Evolutionary conservation across 2,888 invertebrate genomes (phyloP).

Genomic region (Drosophila antonietae): DNA sequence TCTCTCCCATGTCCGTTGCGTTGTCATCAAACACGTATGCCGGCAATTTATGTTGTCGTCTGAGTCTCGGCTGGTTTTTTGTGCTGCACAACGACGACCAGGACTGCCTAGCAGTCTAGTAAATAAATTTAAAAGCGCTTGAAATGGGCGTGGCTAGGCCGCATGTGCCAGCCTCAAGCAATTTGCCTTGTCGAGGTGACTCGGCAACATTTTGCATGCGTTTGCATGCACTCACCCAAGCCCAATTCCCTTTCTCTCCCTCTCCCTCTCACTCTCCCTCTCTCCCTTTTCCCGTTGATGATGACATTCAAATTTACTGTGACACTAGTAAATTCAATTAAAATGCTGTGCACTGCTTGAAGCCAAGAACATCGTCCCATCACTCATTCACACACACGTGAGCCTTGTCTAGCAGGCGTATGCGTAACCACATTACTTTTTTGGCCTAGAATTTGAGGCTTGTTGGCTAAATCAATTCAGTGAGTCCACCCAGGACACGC

Average conservation of each 20-base stretch:
- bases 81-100: constrained; percentile 19
- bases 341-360: constrained; percentile 61
- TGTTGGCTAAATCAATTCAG: constrained; percentile 50
- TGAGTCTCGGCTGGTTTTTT: constrained; percentile 38
- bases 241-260: background rate
- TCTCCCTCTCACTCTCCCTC: background rate
- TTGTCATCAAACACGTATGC: constrained; percentile 75
- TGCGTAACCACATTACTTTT: constrained; percentile 45
- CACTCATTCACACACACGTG: background rate
- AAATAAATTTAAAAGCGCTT: constrained; percentile 73
- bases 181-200: constrained; percentile 62
- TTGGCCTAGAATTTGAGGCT: constrained; percentile 37
- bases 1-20: constrained; percentile 44
- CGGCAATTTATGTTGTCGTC: constrained; percentile 74
- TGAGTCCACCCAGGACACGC: constrained; percentile 1
- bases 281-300: constrained; percentile 37
- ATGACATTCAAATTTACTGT: constrained; percentile 72
- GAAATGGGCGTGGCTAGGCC: constrained; percentile 38
- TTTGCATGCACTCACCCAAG: constrained; percentile 10
- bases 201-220: constrained; percentile 50
- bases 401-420: constrained; percentile 17
- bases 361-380: background rate
- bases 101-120: constrained; percentile 53
- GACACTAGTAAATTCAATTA: constrained; percentile 77
- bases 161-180: constrained; percentile 45